Evolutionary conservation across 2,113 vertebrate genomes (phyloP).

Genomic region (Rhea americana): DNA sequence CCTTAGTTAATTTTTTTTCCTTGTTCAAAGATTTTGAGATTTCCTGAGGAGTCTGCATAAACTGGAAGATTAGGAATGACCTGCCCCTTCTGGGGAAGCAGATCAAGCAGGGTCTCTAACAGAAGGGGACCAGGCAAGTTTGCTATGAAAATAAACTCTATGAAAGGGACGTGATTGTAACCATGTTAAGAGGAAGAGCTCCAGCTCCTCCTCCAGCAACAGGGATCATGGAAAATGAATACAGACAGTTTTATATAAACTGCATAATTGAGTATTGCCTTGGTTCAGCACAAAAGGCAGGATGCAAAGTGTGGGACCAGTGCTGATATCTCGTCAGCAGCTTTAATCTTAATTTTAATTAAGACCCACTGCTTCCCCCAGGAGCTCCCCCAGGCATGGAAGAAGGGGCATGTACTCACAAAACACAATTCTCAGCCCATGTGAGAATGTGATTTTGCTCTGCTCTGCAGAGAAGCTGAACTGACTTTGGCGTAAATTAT

Average conservation of each 20-base stretch:
- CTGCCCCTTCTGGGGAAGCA: background rate
- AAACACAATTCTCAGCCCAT: no score
- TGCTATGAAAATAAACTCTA: slow-evolving; percentile 58
- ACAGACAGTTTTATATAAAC: background rate
- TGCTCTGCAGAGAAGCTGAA: no score
- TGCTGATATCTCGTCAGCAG: background rate
- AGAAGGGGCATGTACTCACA: no score
- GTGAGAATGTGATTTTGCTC: no score
- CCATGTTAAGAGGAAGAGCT: slow-evolving; percentile 46
- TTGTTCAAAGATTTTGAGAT: slow-evolving; percentile 45
- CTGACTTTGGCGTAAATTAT: no score
- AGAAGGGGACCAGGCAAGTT: slow-evolving; percentile 44
- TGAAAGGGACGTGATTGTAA: slow-evolving; percentile 8
- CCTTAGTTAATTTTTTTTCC: background rate
- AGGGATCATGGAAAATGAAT: background rate
- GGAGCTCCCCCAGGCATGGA: no score
- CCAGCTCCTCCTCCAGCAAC: background rate
- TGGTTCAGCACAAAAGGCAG: background rate
- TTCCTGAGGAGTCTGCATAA: slow-evolving; percentile 52
- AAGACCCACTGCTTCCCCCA: background rate
- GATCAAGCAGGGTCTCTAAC: slow-evolving; percentile 27
- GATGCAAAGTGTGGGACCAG: background rate
- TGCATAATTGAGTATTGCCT: background rate
- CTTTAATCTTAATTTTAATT: background rate
- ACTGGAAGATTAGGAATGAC: slow-evolving; percentile 36